Evolutionary conservation across 2,888 invertebrate genomes (phyloP).

Genomic region (Agapostemon virescens): DNA sequence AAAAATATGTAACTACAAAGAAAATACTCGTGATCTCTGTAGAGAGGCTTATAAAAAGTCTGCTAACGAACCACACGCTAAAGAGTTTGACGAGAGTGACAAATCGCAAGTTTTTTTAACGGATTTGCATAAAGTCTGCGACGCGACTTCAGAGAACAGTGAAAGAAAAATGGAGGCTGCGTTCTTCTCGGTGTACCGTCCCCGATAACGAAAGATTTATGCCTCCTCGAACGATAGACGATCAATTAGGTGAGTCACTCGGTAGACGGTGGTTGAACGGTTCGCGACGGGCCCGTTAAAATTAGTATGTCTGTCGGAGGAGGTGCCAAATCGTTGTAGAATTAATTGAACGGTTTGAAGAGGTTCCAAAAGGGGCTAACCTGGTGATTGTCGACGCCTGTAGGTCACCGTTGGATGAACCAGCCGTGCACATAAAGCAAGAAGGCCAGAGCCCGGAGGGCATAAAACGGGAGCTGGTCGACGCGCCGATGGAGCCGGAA

Average conservation of each 20-base stretch:
- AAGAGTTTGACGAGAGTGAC: too few species aligned
- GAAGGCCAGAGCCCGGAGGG: conserved; percentile 78
- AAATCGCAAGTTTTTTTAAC: too few species aligned
- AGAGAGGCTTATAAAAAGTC: too few species aligned
- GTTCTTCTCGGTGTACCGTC: not conserved
- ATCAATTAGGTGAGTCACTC: not conserved
- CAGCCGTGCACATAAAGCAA: conserved; percentile 77
- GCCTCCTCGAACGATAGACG: not conserved
- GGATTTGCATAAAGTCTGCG: too few species aligned
- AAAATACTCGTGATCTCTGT: too few species aligned
- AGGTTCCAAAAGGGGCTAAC: not conserved
- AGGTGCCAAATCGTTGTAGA: not conserved
- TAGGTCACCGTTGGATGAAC: conserved; percentile 79
- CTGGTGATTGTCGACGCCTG: conserved; percentile 11
- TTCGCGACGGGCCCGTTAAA: not conserved
- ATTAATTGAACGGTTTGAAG: not conserved
- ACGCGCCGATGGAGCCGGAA: conserved; percentile 75
- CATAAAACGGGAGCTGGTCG: conserved; percentile 79
- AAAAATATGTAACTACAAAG: too few species aligned
- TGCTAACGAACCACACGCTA: too few species aligned
- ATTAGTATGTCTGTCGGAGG: not conserved
- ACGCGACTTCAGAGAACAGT: too few species aligned
- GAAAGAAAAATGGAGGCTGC: too few species aligned
- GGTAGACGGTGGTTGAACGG: not conserved
- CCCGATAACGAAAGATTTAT: not conserved